phyloP scores from a whole-genome alignment of 1,140 invertebrate species.

The Bombus turneri region DNA sequence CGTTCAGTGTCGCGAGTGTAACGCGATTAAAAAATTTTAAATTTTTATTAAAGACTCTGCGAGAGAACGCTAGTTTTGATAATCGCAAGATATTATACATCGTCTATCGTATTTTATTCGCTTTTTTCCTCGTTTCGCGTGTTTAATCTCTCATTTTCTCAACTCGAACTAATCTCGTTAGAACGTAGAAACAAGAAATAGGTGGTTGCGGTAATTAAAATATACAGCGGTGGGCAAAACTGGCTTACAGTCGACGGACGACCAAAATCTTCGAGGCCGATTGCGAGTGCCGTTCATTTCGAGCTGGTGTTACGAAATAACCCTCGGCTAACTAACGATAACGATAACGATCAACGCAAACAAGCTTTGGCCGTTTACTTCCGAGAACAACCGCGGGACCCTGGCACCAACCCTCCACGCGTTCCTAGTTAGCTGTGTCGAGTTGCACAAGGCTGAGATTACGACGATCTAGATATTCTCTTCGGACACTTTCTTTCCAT shows the following conservation, averaged over 20 bases:
- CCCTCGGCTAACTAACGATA: constrained; percentile 17
- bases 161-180: not conserved
- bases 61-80: no score
- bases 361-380: constrained; percentile 2
- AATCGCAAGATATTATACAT: no score
- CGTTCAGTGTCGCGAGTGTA: not conserved
- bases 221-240: not conserved
- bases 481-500: not conserved
- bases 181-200: not conserved
- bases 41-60: not conserved
- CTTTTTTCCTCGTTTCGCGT: not conserved
- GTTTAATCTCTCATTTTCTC: not conserved
- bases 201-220: not conserved
- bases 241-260: not conserved
- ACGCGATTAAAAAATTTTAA: not conserved
- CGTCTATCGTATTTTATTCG: not conserved
- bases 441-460: not conserved
- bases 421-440: not conserved
- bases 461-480: not conserved
- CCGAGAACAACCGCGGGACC: not conserved
- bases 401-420: no score
- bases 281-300: not conserved
- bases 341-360: constrained; percentile 19
- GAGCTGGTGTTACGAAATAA: not conserved
- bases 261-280: not conserved